These are phyloP conservation scores for Pseudoatta argentina DNA, from an alignment of 1,140 invertebrate species.

Conservation along the genomic window DNA sequence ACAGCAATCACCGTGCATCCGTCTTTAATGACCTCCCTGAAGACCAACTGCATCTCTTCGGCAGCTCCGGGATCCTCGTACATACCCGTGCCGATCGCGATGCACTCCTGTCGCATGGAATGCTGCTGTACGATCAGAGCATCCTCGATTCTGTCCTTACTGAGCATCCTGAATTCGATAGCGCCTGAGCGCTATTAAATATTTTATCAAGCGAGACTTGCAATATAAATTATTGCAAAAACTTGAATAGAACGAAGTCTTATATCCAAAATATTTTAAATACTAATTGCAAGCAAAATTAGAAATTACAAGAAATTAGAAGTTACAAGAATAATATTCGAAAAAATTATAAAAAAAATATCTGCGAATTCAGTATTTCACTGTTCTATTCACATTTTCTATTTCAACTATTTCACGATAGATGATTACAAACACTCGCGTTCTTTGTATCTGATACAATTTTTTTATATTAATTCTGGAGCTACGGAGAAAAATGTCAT, in stretches of 20 bases:
- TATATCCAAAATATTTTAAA: not conserved
- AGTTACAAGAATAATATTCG: not conserved
- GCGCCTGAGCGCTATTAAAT: constrained; percentile 12
- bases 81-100: constrained; percentile 75
- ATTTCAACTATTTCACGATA: not conserved
- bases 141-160: constrained; percentile 68
- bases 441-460: not conserved
- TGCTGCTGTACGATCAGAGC: constrained; percentile 67
- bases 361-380: not conserved
- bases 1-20: constrained; percentile 77
- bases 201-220: not conserved
- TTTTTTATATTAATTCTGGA: not conserved
- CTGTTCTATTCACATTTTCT: not conserved
- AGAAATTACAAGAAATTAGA: not conserved
- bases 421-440: not conserved
- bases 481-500: not conserved
- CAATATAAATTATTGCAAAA: no score
- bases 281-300: not conserved
- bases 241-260: not conserved
- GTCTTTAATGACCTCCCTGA: constrained; percentile 78
- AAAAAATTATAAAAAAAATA: not conserved
- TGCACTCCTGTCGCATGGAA: constrained; percentile 74
- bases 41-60: constrained; percentile 76
- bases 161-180: constrained; percentile 71
- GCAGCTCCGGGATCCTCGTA: constrained; percentile 76